Evolutionary conservation across 1,140 invertebrate genomes (phyloP), one percentile per base, ranked within the genome.

Genomic region (Aradophagus sp.): DNA sequence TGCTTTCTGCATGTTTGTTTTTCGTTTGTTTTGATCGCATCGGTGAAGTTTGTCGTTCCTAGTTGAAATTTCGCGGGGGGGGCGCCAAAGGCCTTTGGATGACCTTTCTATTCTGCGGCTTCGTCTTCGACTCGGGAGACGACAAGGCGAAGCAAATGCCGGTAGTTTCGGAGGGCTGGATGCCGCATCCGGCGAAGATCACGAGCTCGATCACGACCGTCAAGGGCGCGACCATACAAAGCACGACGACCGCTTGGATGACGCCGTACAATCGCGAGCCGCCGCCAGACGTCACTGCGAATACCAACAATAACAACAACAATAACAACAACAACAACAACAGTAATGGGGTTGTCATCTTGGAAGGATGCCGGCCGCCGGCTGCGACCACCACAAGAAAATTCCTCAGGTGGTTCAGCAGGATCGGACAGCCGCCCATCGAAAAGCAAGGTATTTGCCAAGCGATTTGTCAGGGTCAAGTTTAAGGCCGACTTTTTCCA

Each of bases 91-190:
- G 45, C 29, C 45, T 66, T 78, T 80, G 80, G 74, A 83, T 82
- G 81, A 82, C 80, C 77, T 83, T 83, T 74, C 74, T 81, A 75
- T 81, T 83, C 36, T 81, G 81, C 52, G 80, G 81, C 47, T 80
- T 83, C 69, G 75, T 82, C 72, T 82, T 83, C 72, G 74, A 81
- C 78, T 83, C 78, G 79, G 69, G 41, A 17, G 80, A 79, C 77
- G 75, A 78, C 73, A 82, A 77, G 77, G 71, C 79, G 78, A 81
- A 72, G 62, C 69, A 78, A 72, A 84, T 84, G 82, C 82, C 81
- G 23, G 81, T 83, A 38, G 80, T 75, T 7, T 81, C 82, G 63
- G 76, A 84, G 55, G 76, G 75, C 52, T 83, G 81, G 80, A 56
- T 77, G 69, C 62, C 75, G 20, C 79, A 83, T 69, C 77, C 79